A percentile compares a stretch with the other conserved stretches of the same genome.
These are phyloP conservation scores for Enteromius paludinosus DNA, from an alignment of 2,797 vertebrate genomes.

Conservation along the genomic window DNA sequence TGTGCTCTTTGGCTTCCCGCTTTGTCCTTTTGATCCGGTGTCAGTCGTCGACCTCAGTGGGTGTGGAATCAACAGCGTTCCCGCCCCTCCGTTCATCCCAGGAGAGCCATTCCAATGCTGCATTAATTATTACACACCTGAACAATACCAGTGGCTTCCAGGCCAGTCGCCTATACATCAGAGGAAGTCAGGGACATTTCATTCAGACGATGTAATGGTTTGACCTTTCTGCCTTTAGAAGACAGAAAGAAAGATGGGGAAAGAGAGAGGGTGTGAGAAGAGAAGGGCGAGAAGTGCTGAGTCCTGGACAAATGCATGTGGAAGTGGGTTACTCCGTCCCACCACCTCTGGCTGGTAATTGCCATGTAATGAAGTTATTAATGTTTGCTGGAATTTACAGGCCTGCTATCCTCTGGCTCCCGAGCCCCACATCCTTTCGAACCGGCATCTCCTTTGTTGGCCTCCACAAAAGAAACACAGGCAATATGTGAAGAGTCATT, in stretches of 20 bases:
- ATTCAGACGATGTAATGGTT: conserved; percentile 61
- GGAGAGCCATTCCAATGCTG: conserved; percentile 38
- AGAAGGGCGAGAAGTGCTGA: conserved; percentile 73
- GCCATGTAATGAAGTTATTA: conserved; percentile 84
- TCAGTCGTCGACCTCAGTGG: conserved; percentile 35
- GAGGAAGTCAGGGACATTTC: conserved; percentile 64
- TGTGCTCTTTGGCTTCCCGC: conserved; percentile 12
- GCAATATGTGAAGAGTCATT: conserved; percentile 85
- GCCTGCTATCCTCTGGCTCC: conserved; percentile 70
- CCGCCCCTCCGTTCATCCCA: conserved; percentile 22
- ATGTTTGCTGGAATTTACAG: conserved; percentile 88
- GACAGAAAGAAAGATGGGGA: conserved; percentile 39
- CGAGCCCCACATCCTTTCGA: neutral
- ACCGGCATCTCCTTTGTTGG: conserved; percentile 70
- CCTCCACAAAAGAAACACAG: conserved; percentile 81
- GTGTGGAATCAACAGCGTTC: conserved; percentile 51
- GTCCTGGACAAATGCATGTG: conserved; percentile 68
- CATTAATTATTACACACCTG: conserved; percentile 58
- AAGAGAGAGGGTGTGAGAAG: conserved; percentile 8
- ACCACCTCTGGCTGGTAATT: conserved; percentile 79
- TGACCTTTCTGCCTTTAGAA: conserved; percentile 73
- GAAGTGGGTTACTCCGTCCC: conserved; percentile 76
- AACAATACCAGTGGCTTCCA: conserved; percentile 61
- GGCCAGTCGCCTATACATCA: conserved; percentile 62
- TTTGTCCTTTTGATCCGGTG: conserved; percentile 24